Evolutionary conservation across 2,113 vertebrate species (phyloP).

Genomic region (Lichenostomus cassidix): DNA sequence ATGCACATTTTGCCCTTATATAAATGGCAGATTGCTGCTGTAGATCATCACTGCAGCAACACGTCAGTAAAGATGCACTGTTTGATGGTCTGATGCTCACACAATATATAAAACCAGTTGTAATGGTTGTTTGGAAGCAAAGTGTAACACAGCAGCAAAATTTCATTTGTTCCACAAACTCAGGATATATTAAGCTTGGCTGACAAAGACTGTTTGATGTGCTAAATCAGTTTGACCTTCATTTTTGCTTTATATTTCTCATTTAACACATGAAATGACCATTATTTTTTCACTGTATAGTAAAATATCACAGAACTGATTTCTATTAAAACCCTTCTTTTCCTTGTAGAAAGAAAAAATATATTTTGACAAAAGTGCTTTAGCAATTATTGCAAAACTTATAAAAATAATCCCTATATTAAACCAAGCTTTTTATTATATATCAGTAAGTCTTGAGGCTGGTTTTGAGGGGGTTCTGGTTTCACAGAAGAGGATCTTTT

Average conservation of each 20-base stretch:
- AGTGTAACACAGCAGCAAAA: conserved; percentile 87
- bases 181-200: conserved; percentile 87
- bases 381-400: conserved; percentile 26
- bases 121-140: conserved; percentile 89
- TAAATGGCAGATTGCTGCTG: conserved; percentile 85
- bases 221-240: conserved; percentile 91
- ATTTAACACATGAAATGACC: conserved; percentile 85
- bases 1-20: conserved; percentile 85
- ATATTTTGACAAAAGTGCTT: background rate
- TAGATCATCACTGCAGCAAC: conserved; percentile 81
- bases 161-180: conserved; percentile 94
- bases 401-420: background rate
- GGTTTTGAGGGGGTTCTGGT: background rate
- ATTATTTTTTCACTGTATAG: conserved; percentile 69
- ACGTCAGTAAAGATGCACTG: conserved; percentile 84
- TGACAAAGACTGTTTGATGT: conserved; percentile 87
- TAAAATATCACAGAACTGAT: conserved; percentile 62
- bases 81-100: conserved; percentile 88
- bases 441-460: background rate
- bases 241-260: conserved; percentile 89
- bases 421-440: background rate
- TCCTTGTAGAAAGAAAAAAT: background rate
- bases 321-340: conserved; percentile 39
- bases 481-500: background rate
- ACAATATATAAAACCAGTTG: conserved; percentile 90